Conservation (phyloP, 2,888 invertebrate genomes). For the Drosophila yooni region DNA sequence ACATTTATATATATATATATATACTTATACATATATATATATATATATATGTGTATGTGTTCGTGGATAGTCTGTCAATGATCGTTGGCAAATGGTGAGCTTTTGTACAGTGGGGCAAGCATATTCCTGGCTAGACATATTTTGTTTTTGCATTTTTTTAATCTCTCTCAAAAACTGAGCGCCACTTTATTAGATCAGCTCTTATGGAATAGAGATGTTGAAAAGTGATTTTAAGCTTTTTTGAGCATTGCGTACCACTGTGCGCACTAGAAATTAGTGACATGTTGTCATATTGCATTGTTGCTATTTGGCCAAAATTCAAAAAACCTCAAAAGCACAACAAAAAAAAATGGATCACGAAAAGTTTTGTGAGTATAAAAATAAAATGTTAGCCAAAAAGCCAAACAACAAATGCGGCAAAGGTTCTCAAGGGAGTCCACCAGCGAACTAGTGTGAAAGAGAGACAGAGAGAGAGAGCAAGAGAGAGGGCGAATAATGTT, state of each 20-base stretch:
- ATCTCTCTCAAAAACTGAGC: neutral
- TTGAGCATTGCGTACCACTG: conserved; percentile 17
- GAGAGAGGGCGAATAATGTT: conserved; percentile 2
- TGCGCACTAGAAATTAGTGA: conserved; percentile 24
- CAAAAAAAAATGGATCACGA: conserved; percentile 60
- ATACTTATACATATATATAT: neutral
- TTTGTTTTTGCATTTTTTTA: neutral
- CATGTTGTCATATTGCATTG: conserved; percentile 56
- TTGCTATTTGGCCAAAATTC: conserved; percentile 74
- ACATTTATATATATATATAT: neutral
- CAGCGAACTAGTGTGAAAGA: conserved; percentile 5
- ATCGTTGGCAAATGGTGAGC: conserved; percentile 32
- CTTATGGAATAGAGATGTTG: neutral
- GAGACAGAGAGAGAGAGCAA: neutral
- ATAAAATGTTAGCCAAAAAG: conserved; percentile 65
- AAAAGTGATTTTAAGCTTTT: neutral
- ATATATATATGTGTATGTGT: neutral
- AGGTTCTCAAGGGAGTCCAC: conserved; percentile 30
- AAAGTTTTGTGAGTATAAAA: conserved; percentile 66
- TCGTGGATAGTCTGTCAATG: conserved; percentile 24
- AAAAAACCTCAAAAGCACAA: conserved; percentile 56
- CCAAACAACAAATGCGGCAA: conserved; percentile 22
- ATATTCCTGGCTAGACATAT: neutral
- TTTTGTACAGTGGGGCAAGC: conserved; percentile 17
- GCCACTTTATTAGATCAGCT: neutral